phyloP scores from a whole-genome alignment of 2,888 invertebrate species.

The Arctia plantaginis region DNA sequence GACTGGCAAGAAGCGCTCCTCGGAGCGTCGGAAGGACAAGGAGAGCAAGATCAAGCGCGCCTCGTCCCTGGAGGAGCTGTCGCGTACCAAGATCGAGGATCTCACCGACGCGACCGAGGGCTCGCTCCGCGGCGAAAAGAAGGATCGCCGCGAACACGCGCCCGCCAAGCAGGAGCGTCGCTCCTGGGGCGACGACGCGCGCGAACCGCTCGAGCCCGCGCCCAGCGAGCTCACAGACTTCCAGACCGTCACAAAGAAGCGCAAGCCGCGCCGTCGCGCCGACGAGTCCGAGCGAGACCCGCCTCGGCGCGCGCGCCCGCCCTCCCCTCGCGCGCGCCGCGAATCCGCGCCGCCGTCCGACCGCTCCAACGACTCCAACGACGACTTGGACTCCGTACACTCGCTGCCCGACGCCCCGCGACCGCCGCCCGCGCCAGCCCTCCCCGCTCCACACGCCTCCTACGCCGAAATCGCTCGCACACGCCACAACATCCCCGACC shows the following conservation, averaged over 20 bases:
- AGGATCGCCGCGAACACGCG: constrained; percentile 58
- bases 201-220: constrained; percentile 66
- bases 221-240: constrained; percentile 89
- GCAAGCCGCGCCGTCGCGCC: constrained; percentile 90
- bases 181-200: constrained; percentile 90
- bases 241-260: constrained; percentile 93
- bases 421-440: constrained; percentile 50
- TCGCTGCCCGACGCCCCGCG: constrained; percentile 89
- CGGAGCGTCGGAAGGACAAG: constrained; percentile 79
- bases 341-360: constrained; percentile 92
- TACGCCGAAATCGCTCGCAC: constrained; percentile 94
- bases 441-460: constrained; percentile 88
- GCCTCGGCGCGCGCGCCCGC: constrained; percentile 60
- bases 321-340: constrained; percentile 86
- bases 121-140: constrained; percentile 60
- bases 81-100: constrained; percentile 91
- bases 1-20: constrained; percentile 82
- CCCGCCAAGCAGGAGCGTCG: constrained; percentile 83
- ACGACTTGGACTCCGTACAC: constrained; percentile 94
- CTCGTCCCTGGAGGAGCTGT: constrained; percentile 93
- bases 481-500: constrained; percentile 82
- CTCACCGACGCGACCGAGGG: constrained; percentile 82
- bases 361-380: constrained; percentile 92
- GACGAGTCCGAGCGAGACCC: constrained; percentile 68
- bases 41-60: constrained; percentile 88